Evolutionary conservation across 2,113 vertebrate genomes (phyloP), one percentile per base, ranked within the genome.

Genomic region (Lamprologus ornatipinnis): DNA sequence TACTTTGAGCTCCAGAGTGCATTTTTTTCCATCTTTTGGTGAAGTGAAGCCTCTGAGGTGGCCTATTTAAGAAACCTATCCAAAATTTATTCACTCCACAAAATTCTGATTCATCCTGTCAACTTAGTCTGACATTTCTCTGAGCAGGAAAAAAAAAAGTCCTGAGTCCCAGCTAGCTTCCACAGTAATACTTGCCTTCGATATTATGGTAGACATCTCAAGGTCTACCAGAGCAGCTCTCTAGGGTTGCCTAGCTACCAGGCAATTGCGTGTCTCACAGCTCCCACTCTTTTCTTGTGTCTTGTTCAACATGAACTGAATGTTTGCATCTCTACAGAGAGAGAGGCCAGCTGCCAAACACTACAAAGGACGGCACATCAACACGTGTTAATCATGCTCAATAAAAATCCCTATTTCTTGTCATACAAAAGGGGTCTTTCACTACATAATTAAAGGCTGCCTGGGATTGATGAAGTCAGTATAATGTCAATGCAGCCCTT

Each of bases 171-270:
- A 54, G 75, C 15, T 33, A 90, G 84, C 88, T 68, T 81, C 86
- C 60, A 86, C 85, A 90, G 87, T 86, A 82, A 80, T 49, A 88
- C 86, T 93, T 83, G 90, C 88, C 82, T 84, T 89, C 80, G 4
- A 88, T 93, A 92, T 94, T 89, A 92, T 91, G 87, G 86, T 75
- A 93, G 91, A 91, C 92, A 92, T 90, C 93, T 94, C 93, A 95
- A 96, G 95, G 95, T 94, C 94, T 93, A 91, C 90, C 85, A 88
- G 92, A 94, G 91, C 93, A 88, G 88, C 84, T 95, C 93, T 95
- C 92, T 19, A 49, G 91, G 94, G 95, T 96, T 96, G 95, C 95
- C 94, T 96, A 94, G 95, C 90, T 95, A 96, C 95, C 83, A 89
- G 91, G 92, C 91, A 92, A 89, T 88, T 89, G 91, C 86, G 85